Evolutionary conservation across 1,140 invertebrate genomes (phyloP).

Genomic region (Centruroides sculpturatus): DNA sequence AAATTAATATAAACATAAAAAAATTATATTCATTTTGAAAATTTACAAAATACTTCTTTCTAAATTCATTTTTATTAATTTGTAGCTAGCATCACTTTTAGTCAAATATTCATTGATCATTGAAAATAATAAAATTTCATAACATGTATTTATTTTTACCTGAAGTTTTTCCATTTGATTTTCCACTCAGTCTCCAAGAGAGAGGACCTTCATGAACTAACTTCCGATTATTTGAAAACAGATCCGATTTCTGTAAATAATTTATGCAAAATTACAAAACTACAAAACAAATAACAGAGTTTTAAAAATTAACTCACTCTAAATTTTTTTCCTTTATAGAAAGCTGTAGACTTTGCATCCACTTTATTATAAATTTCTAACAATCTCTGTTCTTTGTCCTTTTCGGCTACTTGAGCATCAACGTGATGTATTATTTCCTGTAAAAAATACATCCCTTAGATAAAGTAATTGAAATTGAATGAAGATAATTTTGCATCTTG

Average conservation of each 20-base stretch:
- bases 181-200: conserved; percentile 20
- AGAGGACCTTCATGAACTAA: conserved; percentile 36
- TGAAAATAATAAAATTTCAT: conserved; percentile 17
- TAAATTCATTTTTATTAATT: too few relatives aligned
- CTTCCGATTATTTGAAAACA: conserved; percentile 62
- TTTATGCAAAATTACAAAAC: conserved; percentile 5
- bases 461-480: too few relatives aligned
- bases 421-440: conserved; percentile 72
- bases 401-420: conserved; percentile 78
- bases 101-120: too few relatives aligned
- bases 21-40: too few relatives aligned
- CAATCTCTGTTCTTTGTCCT: conserved; percentile 72
- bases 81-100: too few relatives aligned
- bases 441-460: conserved; percentile 17
- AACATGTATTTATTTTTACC: conserved; percentile 29
- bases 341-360: conserved; percentile 77
- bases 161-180: neutral
- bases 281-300: conserved; percentile 27
- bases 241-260: conserved; percentile 55
- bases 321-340: conserved; percentile 68
- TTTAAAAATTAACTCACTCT: conserved; percentile 27
- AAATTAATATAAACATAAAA: too few relatives aligned
- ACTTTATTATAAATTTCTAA: conserved; percentile 84
- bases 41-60: too few relatives aligned
- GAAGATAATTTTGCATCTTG: neutral